These are phyloP conservation scores for Xylota sylvarum DNA, from an alignment of 2,888 invertebrate genomes.

Conservation along the genomic window DNA sequence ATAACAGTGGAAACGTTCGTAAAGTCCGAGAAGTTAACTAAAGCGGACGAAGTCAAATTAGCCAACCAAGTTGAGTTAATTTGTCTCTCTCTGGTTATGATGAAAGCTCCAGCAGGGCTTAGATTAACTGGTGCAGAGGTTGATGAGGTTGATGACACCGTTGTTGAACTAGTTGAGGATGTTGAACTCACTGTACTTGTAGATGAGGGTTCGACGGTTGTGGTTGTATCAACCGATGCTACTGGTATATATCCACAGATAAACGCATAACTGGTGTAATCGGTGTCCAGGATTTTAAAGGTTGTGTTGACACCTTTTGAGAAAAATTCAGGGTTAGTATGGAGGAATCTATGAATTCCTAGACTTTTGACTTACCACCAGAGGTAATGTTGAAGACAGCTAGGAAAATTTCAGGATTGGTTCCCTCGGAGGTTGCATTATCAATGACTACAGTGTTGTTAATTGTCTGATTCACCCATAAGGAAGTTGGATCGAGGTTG, in stretches of 20 bases:
- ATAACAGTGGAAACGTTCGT: slow-evolving; percentile 12
- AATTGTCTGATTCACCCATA: slow-evolving; percentile 79
- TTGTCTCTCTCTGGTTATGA: slow-evolving; percentile 32
- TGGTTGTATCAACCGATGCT: neutral
- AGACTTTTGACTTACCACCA: slow-evolving; percentile 9
- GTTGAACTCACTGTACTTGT: neutral
- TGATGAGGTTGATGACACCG: neutral
- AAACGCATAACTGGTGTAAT: slow-evolving; percentile 79
- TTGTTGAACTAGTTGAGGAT: neutral
- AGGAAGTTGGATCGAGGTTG: slow-evolving; percentile 76
- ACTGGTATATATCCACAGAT: slow-evolving; percentile 79
- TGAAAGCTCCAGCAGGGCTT: slow-evolving; percentile 26
- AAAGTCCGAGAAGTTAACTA: slow-evolving; percentile 31
- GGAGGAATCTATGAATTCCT: neutral
- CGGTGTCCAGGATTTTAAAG: slow-evolving; percentile 79
- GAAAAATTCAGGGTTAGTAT: neutral
- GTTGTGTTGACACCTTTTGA: slow-evolving; percentile 52
- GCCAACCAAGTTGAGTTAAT: neutral
- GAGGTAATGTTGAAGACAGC: slow-evolving; percentile 10
- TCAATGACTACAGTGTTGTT: slow-evolving; percentile 53
- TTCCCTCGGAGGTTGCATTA: neutral
- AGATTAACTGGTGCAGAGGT: neutral
- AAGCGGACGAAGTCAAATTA: neutral
- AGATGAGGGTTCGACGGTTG: neutral
- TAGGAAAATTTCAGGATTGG: neutral